Conservation (phyloP, 1,140 invertebrate species). For the Bombus impatiens region DNA sequence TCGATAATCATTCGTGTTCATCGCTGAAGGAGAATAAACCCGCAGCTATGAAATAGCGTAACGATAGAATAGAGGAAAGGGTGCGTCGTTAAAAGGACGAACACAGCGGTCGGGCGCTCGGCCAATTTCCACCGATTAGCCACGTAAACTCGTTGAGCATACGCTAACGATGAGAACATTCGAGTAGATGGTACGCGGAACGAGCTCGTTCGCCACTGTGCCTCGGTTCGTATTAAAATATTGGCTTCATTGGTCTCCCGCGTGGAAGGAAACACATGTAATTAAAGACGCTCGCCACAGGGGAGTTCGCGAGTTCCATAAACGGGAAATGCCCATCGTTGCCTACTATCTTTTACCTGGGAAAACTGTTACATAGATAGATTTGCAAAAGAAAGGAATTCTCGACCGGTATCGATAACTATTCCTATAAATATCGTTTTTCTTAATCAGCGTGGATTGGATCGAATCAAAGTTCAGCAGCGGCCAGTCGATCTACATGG, state of each 20-base stretch:
- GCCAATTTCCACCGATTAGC: constrained; percentile 62
- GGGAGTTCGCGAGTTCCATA: not conserved
- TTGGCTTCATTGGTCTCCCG: not conserved
- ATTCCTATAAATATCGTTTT: too few species aligned
- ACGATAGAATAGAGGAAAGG: constrained; percentile 33
- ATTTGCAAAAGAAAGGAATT: constrained; percentile 4
- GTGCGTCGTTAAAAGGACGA: constrained; percentile 41
- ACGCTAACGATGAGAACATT: not conserved
- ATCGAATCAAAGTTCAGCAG: too few species aligned
- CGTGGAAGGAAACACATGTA: constrained; percentile 1
- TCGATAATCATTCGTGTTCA: constrained; percentile 64
- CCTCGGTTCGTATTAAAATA: constrained; percentile 24
- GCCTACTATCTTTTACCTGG: not conserved
- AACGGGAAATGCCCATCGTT: not conserved
- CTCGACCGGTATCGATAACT: not conserved
- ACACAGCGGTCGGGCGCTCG: constrained; percentile 27
- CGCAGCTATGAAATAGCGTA: constrained; percentile 34
- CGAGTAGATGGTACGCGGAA: not conserved
- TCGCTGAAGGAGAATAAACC: not conserved
- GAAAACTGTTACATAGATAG: not conserved
- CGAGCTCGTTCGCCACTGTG: not conserved
- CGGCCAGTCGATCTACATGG: not conserved
- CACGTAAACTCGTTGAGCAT: constrained; percentile 34
- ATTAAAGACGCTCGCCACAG: constrained; percentile 18
- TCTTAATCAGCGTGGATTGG: too few species aligned